Conservation (phyloP, 2,113 vertebrate species). For the Eonycteris spelaea region DNA sequence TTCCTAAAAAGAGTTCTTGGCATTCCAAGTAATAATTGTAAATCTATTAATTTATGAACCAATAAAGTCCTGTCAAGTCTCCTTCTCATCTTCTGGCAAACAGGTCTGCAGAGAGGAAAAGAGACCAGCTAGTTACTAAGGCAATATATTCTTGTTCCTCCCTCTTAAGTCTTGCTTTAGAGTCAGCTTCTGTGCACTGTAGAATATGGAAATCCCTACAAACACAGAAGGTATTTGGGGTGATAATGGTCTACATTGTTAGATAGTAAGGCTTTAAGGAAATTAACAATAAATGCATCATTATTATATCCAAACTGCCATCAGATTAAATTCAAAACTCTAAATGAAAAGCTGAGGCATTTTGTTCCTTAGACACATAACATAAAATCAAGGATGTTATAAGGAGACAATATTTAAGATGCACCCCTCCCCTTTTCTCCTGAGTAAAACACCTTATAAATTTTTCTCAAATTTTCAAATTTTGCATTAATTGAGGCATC, state of each 20-base stretch:
- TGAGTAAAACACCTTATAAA: constrained; percentile 71
- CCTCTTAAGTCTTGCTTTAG: constrained; percentile 65
- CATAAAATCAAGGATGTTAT: constrained; percentile 44
- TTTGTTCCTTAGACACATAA: constrained; percentile 53
- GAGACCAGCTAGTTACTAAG: constrained; percentile 65
- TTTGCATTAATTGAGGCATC: constrained; percentile 66
- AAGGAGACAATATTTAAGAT: constrained; percentile 55
- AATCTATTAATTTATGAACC: constrained; percentile 81
- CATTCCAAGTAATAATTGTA: constrained; percentile 72
- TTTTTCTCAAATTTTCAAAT: constrained; percentile 72
- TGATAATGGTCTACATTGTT: constrained; percentile 67
- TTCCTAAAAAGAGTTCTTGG: constrained; percentile 76
- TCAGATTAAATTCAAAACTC: constrained; percentile 77
- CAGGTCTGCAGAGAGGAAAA: constrained; percentile 52
- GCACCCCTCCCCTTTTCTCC: constrained; percentile 23
- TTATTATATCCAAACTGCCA: constrained; percentile 73
- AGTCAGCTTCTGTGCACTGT: neutral
- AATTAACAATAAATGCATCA: constrained; percentile 72
- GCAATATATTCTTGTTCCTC: constrained; percentile 70
- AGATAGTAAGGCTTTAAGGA: constrained; percentile 67
- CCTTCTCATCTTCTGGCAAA: constrained; percentile 75
- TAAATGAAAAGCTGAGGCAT: constrained; percentile 73
- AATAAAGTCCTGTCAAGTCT: constrained; percentile 78
- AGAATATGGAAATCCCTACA: constrained; percentile 62
- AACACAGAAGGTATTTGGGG: constrained; percentile 32